Evolutionary conservation across 1,140 invertebrate genomes (phyloP).

Genomic region (Psix sp.): DNA sequence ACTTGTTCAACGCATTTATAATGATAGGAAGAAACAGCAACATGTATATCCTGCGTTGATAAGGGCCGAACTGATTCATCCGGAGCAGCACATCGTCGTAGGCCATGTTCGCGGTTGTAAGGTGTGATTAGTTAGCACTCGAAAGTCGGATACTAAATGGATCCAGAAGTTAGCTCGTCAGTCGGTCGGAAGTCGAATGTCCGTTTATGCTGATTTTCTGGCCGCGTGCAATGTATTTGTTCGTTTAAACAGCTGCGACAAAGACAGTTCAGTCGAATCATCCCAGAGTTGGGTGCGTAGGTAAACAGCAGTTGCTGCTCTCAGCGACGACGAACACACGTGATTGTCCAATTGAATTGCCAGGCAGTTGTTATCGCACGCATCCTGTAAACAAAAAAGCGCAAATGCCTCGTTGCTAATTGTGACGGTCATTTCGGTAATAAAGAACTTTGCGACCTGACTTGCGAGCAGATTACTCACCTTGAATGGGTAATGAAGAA

Average conservation of each 20-base stretch:
- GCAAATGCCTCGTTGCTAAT: not conserved
- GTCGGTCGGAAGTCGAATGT: no score
- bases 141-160: no score
- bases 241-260: constrained; percentile 19
- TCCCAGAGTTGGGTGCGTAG: not conserved
- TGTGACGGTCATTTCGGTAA: no score
- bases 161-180: no score
- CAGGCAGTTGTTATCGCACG: no score
- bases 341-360: no score
- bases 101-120: constrained; percentile 77
- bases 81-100: constrained; percentile 85
- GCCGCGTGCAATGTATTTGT: no score
- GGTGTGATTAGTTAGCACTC: constrained; percentile 3
- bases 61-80: constrained; percentile 85
- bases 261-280: constrained; percentile 14
- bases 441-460: no score
- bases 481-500: constrained; percentile 27
- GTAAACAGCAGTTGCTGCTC: not conserved
- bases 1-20: constrained; percentile 85
- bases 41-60: constrained; percentile 84
- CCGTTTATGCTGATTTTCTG: no score
- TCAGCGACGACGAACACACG: no score
- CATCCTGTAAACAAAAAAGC: no score
- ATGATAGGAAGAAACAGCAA: constrained; percentile 84
- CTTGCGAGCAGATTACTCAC: constrained; percentile 13